A percentile compares a stretch with the other conserved stretches of the same genome.
These are phyloP conservation scores for Caracal caracal DNA, from an alignment of 2,113 vertebrate species.

Conservation along the genomic window DNA sequence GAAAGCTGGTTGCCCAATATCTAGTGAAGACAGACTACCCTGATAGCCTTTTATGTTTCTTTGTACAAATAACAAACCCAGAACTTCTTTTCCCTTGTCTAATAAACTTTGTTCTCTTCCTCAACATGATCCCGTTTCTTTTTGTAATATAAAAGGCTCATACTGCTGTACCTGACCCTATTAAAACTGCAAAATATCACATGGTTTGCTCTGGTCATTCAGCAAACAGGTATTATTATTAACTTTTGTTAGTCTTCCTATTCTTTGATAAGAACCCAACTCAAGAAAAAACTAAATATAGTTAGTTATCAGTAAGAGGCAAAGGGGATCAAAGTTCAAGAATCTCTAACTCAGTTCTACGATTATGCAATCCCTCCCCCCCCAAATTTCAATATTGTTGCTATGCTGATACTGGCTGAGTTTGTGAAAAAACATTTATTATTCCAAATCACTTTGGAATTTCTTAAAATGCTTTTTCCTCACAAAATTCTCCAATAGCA, in stretches of 20 bases:
- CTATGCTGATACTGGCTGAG: neutral
- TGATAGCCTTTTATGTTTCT: neutral
- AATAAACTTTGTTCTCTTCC: neutral
- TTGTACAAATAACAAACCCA: neutral
- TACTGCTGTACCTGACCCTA: neutral
- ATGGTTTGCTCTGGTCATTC: neutral
- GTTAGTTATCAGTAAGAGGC: neutral
- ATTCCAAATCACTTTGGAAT: neutral
- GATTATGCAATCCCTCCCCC: neutral
- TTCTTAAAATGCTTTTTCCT: neutral
- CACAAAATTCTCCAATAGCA: neutral
- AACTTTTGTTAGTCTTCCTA: neutral
- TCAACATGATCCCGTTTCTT: neutral
- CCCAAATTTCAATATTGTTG: neutral
- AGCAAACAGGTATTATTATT: neutral
- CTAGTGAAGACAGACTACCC: neutral
- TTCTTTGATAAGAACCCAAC: constrained; percentile 33
- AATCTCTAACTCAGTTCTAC: neutral
- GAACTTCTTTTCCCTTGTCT: neutral
- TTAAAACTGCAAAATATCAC: neutral
- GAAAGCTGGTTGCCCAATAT: neutral
- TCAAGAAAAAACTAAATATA: neutral
- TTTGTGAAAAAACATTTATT: constrained; percentile 20
- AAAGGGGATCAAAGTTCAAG: constrained; percentile 21
- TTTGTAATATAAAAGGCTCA: neutral